These are phyloP conservation scores for Hyperopisus bebe DNA, from an alignment of 2,113 vertebrate species.

Conservation along the genomic window DNA sequence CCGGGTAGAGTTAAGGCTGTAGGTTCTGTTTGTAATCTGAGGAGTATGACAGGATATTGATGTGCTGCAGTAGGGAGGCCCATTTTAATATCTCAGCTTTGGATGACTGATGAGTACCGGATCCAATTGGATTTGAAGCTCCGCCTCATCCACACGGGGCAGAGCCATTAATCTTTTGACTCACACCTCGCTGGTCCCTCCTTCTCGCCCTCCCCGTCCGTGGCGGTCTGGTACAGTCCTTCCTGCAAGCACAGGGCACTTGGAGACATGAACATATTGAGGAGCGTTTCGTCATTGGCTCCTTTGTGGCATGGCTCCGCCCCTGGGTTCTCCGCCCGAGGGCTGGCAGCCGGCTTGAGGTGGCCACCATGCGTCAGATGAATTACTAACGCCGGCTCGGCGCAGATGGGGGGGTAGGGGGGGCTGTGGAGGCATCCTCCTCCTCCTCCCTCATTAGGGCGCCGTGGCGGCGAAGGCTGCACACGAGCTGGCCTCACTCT, in stretches of 20 bases:
- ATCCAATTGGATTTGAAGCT: not conserved
- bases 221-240: not conserved
- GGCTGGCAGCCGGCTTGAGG: not conserved
- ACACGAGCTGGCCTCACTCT: not conserved
- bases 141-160: not conserved
- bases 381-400: not conserved
- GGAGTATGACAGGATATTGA: not conserved
- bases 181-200: not conserved
- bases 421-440: not conserved
- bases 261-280: not conserved
- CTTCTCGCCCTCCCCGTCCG: not conserved
- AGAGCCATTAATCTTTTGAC: not conserved
- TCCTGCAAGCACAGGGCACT: not conserved
- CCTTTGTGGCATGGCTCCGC: not conserved
- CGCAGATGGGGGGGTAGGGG: not conserved
- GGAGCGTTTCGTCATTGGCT: not conserved
- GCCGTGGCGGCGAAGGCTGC: not conserved
- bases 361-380: not conserved
- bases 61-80: not conserved
- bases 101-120: not conserved
- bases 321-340: not conserved
- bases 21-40: not conserved
- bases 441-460: not conserved
- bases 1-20: not conserved
- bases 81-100: conserved; percentile 1